Evolutionary conservation across 2,113 vertebrate genomes (phyloP).

Genomic region (Sander vitreus): DNA sequence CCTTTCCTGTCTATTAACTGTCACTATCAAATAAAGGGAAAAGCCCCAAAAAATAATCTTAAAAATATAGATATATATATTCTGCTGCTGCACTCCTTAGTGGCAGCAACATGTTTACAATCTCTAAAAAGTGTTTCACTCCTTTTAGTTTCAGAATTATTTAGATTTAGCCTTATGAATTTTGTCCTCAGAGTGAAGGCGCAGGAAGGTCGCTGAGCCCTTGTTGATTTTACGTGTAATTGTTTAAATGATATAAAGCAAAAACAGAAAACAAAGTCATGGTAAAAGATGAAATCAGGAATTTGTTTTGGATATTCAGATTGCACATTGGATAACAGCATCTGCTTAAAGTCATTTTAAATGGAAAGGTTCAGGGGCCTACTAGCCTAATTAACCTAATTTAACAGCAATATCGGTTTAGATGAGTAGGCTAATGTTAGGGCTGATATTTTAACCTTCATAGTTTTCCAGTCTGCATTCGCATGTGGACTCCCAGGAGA

Average conservation of each 20-base stretch:
- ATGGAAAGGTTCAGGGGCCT: constrained; percentile 26
- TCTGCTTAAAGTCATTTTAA: background rate
- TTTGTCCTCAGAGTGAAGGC: background rate
- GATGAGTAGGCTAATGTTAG: constrained; percentile 27
- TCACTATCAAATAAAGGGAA: too few species aligned
- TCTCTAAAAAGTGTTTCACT: background rate
- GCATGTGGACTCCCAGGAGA: constrained; percentile 48
- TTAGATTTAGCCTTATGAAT: background rate
- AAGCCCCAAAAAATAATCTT: too few species aligned
- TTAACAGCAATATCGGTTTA: constrained; percentile 41
- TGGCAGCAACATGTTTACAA: background rate
- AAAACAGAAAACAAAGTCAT: background rate
- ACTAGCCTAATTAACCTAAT: constrained; percentile 38
- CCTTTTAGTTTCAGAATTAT: background rate
- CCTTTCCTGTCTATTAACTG: too few species aligned
- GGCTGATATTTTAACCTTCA: constrained; percentile 49
- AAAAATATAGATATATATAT: too few species aligned
- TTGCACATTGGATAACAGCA: background rate
- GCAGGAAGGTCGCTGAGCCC: background rate
- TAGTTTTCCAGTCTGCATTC: constrained; percentile 37
- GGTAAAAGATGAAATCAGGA: background rate
- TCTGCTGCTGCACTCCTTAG: background rate
- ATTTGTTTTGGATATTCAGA: constrained; percentile 4
- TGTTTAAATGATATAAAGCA: background rate
- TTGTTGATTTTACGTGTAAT: background rate